phyloP scores from a whole-genome alignment of 2,113 vertebrate species.

The Chaetodon auriga region DNA sequence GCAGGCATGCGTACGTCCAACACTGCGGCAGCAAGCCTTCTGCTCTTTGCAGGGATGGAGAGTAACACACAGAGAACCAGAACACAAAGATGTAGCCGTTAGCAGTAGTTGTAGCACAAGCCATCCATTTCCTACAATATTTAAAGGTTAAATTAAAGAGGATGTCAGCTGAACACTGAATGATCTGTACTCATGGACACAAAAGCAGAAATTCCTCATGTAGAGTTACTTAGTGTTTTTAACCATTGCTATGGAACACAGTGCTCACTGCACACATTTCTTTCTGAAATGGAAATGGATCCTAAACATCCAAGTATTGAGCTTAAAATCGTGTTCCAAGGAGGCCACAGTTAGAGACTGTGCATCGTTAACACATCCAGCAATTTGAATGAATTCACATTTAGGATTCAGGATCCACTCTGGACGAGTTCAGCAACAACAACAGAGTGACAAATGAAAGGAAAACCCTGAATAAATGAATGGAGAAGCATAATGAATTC shows the following conservation, averaged over 20 bases:
- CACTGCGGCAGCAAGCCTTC: background rate
- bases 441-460: background rate
- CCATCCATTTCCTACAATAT: background rate
- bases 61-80: background rate
- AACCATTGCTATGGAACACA: background rate
- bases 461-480: background rate
- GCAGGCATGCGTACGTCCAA: slow-evolving; percentile 32
- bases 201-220: no score
- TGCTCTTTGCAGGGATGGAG: slow-evolving; percentile 13
- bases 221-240: background rate
- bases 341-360: no score
- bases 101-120: background rate
- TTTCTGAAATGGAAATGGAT: background rate
- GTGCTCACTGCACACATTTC: background rate
- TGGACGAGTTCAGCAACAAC: background rate
- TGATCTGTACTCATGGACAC: background rate
- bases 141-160: background rate
- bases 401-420: background rate
- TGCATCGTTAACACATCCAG: no score
- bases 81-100: background rate
- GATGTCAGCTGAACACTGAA: background rate
- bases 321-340: no score
- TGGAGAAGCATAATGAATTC: background rate
- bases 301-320: no score
- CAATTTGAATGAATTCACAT: background rate